phyloP scores from a whole-genome alignment of 2,888 invertebrate species.

The Pardosa pseudoannulata region DNA sequence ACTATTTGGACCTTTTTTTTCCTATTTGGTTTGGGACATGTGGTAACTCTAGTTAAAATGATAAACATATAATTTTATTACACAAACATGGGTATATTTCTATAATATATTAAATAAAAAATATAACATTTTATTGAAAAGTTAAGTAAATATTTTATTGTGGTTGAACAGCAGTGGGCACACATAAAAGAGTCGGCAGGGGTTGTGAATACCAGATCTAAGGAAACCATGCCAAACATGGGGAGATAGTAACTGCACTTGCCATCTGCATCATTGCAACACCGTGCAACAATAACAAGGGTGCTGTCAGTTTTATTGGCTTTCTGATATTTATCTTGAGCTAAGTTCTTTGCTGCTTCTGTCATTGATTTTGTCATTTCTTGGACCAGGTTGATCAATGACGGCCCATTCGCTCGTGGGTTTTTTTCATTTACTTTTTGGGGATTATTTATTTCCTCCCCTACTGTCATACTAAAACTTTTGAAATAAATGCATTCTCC shows the following conservation, averaged over 20 bases:
- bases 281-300: constrained; percentile 25
- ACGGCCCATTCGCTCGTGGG: background rate
- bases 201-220: no score
- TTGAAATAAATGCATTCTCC: background rate
- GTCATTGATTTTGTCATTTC: constrained; percentile 57
- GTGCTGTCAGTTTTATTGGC: constrained; percentile 57
- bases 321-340: constrained; percentile 57
- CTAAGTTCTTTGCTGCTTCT: constrained; percentile 7
- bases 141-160: no score
- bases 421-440: background rate
- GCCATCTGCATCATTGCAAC: constrained; percentile 22
- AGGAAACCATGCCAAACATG: no score
- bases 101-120: no score
- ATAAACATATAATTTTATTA: no score
- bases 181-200: no score
- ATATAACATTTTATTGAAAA: no score
- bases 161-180: no score
- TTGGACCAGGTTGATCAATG: constrained; percentile 29
- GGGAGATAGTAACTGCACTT: background rate
- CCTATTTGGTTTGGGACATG: no score
- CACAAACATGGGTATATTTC: no score
- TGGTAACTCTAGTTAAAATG: no score
- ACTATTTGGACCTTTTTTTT: no score
- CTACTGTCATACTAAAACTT: background rate
- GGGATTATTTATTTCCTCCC: background rate